Evolutionary conservation across 2,888 invertebrate species (phyloP).

Genomic region (Xylocampa areola): DNA sequence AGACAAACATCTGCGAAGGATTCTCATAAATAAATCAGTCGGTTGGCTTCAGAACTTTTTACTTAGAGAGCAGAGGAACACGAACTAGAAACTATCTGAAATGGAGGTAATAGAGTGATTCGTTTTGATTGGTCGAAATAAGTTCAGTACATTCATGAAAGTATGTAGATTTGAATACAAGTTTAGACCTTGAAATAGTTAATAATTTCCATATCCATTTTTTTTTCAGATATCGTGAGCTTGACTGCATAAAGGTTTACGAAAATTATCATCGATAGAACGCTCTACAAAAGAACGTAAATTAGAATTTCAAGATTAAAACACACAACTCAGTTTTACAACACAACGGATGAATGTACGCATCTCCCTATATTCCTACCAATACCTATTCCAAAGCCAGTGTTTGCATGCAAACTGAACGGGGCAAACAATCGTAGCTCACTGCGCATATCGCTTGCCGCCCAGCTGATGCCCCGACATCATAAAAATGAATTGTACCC

Average conservation of each 20-base stretch:
- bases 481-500: conserved; percentile 80
- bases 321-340: conserved; percentile 16
- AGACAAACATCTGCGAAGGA: conserved; percentile 51
- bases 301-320: no score
- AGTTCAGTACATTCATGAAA: no score
- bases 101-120: background rate
- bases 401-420: conserved; percentile 50
- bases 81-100: conserved; percentile 32
- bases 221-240: no score
- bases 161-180: no score
- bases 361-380: conserved; percentile 11
- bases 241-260: no score
- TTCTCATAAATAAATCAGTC: conserved; percentile 62
- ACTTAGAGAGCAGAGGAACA: conserved; percentile 36
- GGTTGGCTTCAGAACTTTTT: conserved; percentile 58
- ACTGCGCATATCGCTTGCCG: conserved; percentile 50
- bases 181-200: no score
- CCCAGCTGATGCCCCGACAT: conserved; percentile 60
- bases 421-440: conserved; percentile 54
- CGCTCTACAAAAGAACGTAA: no score
- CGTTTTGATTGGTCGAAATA: background rate
- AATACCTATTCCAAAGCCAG: conserved; percentile 49
- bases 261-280: no score
- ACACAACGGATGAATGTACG: conserved; percentile 24
- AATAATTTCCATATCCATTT: no score